Evolutionary conservation across 2,113 vertebrate genomes (phyloP).

Genomic region (Isurus oxyrinchus): DNA sequence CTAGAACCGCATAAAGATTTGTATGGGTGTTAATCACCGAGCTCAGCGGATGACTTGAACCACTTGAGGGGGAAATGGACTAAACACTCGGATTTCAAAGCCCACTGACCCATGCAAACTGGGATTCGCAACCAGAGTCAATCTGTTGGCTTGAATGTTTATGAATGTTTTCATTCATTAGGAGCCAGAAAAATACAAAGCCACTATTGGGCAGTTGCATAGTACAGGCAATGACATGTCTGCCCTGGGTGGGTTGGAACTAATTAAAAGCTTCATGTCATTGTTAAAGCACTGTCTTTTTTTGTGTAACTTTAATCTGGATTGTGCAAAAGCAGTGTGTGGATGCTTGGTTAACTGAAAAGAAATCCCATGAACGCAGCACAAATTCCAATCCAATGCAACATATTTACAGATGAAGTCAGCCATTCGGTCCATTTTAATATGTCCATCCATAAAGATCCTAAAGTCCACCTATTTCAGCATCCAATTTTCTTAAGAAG

Average conservation of each 20-base stretch:
- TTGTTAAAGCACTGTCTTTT: conserved; percentile 1
- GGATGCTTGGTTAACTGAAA: not conserved
- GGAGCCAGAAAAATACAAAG: not conserved
- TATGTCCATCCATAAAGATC: not conserved
- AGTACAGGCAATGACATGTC: not conserved
- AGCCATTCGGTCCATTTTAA: not conserved
- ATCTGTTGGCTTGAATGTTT: not conserved
- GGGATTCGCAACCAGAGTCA: not conserved
- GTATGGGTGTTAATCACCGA: not conserved
- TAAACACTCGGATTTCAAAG: not conserved
- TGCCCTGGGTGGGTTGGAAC: not conserved
- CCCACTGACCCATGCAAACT: conserved; percentile 8
- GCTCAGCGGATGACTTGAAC: not conserved
- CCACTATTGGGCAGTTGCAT: not conserved
- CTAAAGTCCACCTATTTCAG: not conserved
- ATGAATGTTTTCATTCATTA: conserved; percentile 19
- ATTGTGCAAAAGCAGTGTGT: not conserved
- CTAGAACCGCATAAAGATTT: not conserved
- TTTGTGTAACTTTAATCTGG: not conserved
- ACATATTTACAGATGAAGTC: not conserved
- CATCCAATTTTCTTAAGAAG: not conserved
- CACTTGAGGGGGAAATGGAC: not conserved
- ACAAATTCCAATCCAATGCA: not conserved
- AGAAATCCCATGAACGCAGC: not conserved
- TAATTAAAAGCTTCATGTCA: not conserved